Base-by-base conservation (phyloP, 2,113 vertebrate genomes). In the Pygoscelis adeliae region DNA sequence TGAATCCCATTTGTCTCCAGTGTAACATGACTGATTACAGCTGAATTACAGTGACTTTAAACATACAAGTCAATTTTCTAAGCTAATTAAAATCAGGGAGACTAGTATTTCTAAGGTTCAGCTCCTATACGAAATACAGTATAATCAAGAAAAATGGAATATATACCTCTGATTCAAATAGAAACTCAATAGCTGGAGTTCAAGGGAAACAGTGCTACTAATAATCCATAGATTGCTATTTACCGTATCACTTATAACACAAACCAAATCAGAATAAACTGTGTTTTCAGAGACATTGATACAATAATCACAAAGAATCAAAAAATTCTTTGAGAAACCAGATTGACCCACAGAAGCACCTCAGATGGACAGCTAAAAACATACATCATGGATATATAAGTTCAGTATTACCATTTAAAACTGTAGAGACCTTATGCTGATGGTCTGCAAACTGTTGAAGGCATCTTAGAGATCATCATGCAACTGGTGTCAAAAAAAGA, bases 1-100 rank as follows among this genome's bases (percentile, higher is more conserved):
- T 15, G 65, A 90, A 86, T 88, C 66, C 77, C 66, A 65, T 90
- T 94, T 93, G 74, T 83, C 73, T 87, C 81, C 78, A 72, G 44
- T 19, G 6, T 80, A 96, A 96, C 58, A 38, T 46, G 62, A 82
- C 77, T 72, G 56, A 93, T 94, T 91, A 89, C 73, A 90, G 70
- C 62, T 82, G 72, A 95, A 92, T 87, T 96, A 91, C 76, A 85
- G 79, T 52, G 52, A 76, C 89, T 96, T 94, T 27, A 92, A 92
- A 87, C 1, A 7, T 58, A 85, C 34, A 92, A 87, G 47, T 85
- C 89, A 61, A 93, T 76, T 96, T 94, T 78, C 81, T 46, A 2
- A 76, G 73, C 83, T 82, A 87, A 94, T 91, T 95, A 91, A 87
- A 92, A 95, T 69, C 53, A 65, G 58, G 25, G 32, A 89, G 40